phyloP scores from a whole-genome alignment of 2,797 vertebrate genomes.

The Psittacula echo region DNA sequence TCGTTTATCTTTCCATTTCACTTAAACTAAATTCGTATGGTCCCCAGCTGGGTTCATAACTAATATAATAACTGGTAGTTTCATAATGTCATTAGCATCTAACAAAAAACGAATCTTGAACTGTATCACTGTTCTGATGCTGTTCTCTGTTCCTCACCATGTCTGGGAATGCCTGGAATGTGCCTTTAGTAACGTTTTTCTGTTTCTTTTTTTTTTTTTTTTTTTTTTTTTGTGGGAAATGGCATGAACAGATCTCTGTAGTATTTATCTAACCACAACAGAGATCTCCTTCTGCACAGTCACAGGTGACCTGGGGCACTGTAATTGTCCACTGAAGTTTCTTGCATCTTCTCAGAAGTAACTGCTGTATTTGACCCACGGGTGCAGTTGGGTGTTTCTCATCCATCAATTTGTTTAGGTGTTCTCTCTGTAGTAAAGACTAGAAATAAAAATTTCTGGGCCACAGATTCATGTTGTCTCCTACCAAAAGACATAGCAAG shows the following conservation, averaged over 20 bases:
- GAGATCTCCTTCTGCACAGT: background rate
- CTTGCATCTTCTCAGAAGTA: background rate
- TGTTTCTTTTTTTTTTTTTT: background rate
- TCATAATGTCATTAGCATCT: background rate
- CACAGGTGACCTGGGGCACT: background rate
- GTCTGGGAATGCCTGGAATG: background rate
- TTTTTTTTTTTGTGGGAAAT: background rate
- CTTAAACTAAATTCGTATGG: background rate
- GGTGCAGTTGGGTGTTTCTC: background rate
- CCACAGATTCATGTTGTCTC: background rate
- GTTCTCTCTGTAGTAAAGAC: background rate
- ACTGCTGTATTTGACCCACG: background rate
- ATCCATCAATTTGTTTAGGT: background rate
- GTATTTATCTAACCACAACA: background rate
- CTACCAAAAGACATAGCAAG: background rate
- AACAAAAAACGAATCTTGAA: background rate
- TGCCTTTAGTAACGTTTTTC: background rate
- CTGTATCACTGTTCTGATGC: background rate
- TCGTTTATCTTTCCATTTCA: background rate
- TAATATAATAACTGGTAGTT: background rate
- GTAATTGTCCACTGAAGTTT: background rate
- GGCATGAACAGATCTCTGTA: background rate
- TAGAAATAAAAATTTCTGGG: background rate
- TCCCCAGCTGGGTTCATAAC: background rate
- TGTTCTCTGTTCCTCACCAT: background rate